Base-by-base conservation (phyloP, 2,888 invertebrate species). In the Hedychridium roseum region DNA sequence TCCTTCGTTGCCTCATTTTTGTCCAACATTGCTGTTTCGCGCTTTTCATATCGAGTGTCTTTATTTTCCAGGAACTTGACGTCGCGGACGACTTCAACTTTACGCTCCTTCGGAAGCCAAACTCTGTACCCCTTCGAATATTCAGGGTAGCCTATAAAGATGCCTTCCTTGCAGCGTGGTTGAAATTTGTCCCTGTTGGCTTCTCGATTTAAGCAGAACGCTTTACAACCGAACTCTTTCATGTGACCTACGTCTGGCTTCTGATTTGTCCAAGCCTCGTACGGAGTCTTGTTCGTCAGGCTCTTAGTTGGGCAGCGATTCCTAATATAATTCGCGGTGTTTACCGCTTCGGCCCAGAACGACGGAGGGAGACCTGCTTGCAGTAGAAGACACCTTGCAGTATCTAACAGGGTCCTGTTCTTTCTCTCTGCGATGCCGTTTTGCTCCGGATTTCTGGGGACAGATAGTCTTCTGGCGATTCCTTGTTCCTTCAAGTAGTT, bases 381-480 rank as follows among this genome's bases (percentile, higher is more conserved):
- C 11, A 49, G 31, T 11, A 58, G 16, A 9, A 55, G 15, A 30
- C 59, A 57, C 21, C 60, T 44, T n/a, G 56, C 58, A 35, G 45
- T 49, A 23, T 71, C 56, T 6, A 56, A 6, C 6, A 57, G 41
- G 12, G 55, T 57, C 11, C 53, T 17, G 17, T 58, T 54, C 36
- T 68, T 64, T 4, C 70, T 30, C 43, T 76, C 74, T 2, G 73
- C 64, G 3, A 57, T 32, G 1, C 69, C 74, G 49, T 73, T 74
- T 30, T 66, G 65, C 38, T 71, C 57, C 3, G 67, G 70, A 7
- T 55, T 69, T 17, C 68, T 52, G 0, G 70, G 52, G 1, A 60
- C 47, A 1, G 67, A 57, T 2, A 53, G 39, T 40, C 64, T 43
- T 41, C 68, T 56, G 2, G 21, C 11, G 9, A 72, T 74, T 17